Base-by-base conservation (phyloP, 2,113 vertebrate genomes). In the Sapajus apella region DNA sequence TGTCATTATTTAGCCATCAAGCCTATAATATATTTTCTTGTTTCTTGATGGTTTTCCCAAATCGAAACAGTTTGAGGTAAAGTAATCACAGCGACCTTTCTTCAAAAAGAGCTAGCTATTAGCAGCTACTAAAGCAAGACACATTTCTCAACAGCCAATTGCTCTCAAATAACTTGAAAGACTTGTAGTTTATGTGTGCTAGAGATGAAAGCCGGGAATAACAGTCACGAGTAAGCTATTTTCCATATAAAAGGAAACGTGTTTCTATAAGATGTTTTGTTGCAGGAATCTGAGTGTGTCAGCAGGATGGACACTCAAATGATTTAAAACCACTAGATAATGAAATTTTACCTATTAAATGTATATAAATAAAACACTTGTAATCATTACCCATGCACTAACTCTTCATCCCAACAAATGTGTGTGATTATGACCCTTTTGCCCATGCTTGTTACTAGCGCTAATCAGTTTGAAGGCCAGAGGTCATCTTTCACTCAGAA, bases 381-480 rank as follows among this genome's bases (percentile, higher is more conserved):
- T 98, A 98, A 98, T 97, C 97, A 97, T 96, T 96, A 97, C 96
- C 85, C 80, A 40, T 90, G 94, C 56, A 98, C 98, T 98, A 98
- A 97, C 97, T 98, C 85, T 97, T 98, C 97, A 98, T 97, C 95
- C 93, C 93, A 93, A 94, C 97, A 98, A 98, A 98, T 97, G 97
- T 88, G 96, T 98, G 98, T 92, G 97, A 98, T 98, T 97, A 94
- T 98, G 99, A 99, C 99, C 99, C 98, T 96, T 98, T 96, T 98
- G 98, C 98, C 98, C 99, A 98, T 97, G 86, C 98, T 99, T 99
- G 98, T 99, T 98, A 98, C 96, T 98, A 45, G 13, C 30, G 7
- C 98, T 99, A 98, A 99, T 99, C 99, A 99, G 98, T 98, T 96
- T 20, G 18, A 97, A 98, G 98, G 97, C 97, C 98, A 98, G 95